Evolutionary conservation across 2,888 invertebrate species (phyloP).

Genomic region (Tipula helvola): DNA sequence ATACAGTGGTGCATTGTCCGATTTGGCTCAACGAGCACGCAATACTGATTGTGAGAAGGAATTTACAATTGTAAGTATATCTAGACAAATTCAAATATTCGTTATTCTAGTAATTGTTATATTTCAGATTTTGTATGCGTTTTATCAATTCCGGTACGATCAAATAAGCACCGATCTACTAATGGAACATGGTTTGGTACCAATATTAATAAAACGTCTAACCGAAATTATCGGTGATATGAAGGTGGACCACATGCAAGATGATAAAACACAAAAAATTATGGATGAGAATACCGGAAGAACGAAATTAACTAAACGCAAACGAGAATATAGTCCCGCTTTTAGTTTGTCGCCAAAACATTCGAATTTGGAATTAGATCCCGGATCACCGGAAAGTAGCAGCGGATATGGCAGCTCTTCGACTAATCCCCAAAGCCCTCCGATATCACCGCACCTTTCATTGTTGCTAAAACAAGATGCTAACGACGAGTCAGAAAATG

Average conservation of each 20-base stretch:
- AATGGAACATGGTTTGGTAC: constrained; percentile 41
- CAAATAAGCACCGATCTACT: constrained; percentile 39
- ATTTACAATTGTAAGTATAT: constrained; percentile 24
- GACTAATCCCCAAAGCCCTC: constrained; percentile 5
- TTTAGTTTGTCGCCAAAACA: constrained; percentile 20
- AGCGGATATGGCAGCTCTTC: constrained; percentile 12
- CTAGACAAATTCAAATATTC: neutral
- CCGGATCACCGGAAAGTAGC: constrained; percentile 29
- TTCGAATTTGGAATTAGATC: constrained; percentile 23
- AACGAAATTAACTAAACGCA: neutral
- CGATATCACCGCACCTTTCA: constrained; percentile 10
- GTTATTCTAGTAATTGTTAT: neutral
- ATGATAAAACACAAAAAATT: neutral
- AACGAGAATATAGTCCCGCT: neutral
- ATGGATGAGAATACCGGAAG: neutral
- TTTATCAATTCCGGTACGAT: constrained; percentile 38
- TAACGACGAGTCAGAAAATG: constrained; percentile 21
- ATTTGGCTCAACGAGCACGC: constrained; percentile 28
- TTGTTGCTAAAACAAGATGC: constrained; percentile 6
- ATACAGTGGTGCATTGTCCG: constrained; percentile 30
- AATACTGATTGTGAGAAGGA: constrained; percentile 27
- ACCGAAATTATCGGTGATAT: constrained; percentile 24
- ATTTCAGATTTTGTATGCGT: constrained; percentile 27
- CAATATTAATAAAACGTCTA: constrained; percentile 38
- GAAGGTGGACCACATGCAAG: constrained; percentile 14